Evolutionary conservation across 2,797 vertebrate species (phyloP).

Genomic region (Rhincodon typus): DNA sequence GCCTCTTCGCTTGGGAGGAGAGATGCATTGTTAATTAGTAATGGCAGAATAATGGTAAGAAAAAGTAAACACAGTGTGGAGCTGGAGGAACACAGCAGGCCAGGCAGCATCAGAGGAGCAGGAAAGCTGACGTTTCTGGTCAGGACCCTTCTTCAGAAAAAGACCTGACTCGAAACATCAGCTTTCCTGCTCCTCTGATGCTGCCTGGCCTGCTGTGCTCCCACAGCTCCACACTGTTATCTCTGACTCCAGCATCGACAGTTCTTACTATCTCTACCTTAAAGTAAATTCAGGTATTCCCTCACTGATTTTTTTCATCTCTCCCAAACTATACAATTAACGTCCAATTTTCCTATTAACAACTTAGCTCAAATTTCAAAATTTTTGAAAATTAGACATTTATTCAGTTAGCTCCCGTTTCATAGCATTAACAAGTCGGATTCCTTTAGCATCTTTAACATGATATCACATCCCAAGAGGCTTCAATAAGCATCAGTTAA

Average conservation of each 20-base stretch:
- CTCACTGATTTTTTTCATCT: not conserved
- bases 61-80: not conserved
- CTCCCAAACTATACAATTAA: not conserved
- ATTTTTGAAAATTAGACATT: not conserved
- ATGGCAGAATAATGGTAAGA: not conserved
- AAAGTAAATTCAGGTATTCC: not conserved
- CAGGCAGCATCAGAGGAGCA: too few relatives aligned
- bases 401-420: not conserved
- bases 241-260: too few relatives aligned
- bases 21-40: not conserved
- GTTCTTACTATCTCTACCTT: too few relatives aligned
- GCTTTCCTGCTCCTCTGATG: too few relatives aligned
- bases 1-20: not conserved
- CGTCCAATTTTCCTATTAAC: not conserved
- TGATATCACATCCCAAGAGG: not conserved
- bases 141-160: too few relatives aligned
- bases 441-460: not conserved
- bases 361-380: not conserved
- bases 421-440: not conserved
- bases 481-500: not conserved
- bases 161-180: too few relatives aligned
- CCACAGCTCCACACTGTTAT: too few relatives aligned
- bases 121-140: too few relatives aligned
- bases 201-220: too few relatives aligned
- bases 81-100: too few relatives aligned